Conservation (phyloP, 1,140 invertebrate genomes). For the Anastrepha obliqua region DNA sequence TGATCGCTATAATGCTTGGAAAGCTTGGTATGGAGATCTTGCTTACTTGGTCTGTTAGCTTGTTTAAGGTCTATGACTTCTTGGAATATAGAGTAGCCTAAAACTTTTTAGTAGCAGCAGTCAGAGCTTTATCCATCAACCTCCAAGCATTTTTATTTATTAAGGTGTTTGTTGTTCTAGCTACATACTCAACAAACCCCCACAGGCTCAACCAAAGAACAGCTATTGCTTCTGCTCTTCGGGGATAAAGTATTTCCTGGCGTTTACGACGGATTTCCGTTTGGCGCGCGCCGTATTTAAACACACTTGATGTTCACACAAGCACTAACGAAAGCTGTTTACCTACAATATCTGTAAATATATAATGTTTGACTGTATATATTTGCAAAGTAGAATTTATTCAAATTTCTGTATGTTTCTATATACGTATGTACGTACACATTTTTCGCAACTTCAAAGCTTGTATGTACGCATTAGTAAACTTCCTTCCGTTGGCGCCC, state of each 20-base stretch:
- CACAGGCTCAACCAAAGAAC: no score
- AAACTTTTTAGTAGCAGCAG: no score
- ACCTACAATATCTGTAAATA: neutral
- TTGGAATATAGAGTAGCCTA: no score
- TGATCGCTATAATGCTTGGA: no score
- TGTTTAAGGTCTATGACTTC: no score
- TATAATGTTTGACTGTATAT: neutral
- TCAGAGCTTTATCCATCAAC: no score
- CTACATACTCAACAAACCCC: no score
- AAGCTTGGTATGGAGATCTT: no score
- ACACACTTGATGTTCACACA: neutral
- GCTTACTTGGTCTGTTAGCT: no score
- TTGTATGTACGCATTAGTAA: neutral
- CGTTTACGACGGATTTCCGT: slow-evolving; percentile 53
- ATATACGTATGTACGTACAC: neutral
- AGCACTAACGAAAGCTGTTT: neutral
- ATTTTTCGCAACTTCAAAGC: neutral
- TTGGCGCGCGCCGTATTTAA: slow-evolving; percentile 54
- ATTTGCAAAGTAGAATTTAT: no score
- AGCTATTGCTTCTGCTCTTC: neutral
- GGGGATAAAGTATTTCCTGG: slow-evolving; percentile 21
- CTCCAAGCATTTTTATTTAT: no score
- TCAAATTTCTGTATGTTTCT: neutral
- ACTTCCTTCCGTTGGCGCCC: slow-evolving; percentile 48
- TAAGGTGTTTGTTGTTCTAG: no score